phyloP scores from a whole-genome alignment of 2,797 vertebrate genomes.

The Margarornis squamiger region DNA sequence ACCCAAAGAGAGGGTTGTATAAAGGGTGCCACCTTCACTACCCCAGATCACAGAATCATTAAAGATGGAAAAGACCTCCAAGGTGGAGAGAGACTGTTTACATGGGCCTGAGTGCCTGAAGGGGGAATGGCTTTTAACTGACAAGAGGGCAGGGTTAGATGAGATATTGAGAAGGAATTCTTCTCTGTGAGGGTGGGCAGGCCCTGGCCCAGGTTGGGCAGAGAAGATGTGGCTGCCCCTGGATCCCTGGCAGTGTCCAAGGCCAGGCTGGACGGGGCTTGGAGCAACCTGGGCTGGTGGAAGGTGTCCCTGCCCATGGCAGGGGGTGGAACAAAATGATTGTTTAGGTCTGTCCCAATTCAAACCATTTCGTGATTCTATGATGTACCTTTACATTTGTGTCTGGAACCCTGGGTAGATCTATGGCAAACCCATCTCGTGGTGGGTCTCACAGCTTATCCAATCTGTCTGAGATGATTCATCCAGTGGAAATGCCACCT shows the following conservation, averaged over 20 bases:
- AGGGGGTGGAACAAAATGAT: neutral
- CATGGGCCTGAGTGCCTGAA: rapidly evolving
- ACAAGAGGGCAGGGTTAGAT: neutral
- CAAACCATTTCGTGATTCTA: neutral
- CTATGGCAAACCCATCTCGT: rapidly evolving
- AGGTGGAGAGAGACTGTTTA: neutral
- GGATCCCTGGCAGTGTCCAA: no score
- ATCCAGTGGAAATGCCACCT: neutral
- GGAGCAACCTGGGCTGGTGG: neutral
- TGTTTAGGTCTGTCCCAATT: neutral
- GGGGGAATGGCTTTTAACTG: neutral
- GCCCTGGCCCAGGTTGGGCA: neutral
- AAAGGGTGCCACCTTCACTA: neutral
- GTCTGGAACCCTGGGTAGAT: rapidly evolving
- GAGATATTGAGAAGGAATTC: neutral
- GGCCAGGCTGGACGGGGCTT: no score
- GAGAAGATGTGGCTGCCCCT: no score
- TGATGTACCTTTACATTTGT: rapidly evolving
- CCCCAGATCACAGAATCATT: neutral
- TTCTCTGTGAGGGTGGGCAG: neutral
- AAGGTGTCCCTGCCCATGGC: neutral
- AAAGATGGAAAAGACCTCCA: neutral
- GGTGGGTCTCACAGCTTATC: neutral
- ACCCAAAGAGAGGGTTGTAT: rapidly evolving
- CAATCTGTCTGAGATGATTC: neutral